A percentile compares a stretch with the other conserved stretches of the same genome.
Evolutionary conservation across 2,888 invertebrate species (phyloP).

Genomic region (Trichacis sp.): DNA sequence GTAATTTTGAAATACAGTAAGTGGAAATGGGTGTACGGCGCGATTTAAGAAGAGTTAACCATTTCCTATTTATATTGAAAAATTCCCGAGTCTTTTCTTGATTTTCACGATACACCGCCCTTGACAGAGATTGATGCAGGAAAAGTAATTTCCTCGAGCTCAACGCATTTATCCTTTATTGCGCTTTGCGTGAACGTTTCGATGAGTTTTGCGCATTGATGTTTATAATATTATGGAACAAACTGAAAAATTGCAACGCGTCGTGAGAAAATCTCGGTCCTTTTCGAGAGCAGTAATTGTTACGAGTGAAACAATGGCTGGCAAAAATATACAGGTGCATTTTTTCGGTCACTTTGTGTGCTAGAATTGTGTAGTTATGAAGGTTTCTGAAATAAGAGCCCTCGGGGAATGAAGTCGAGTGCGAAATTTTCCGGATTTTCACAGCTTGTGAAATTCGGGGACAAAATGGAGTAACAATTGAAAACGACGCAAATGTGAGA

Average conservation of each 20-base stretch:
- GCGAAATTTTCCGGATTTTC: too few relatives aligned
- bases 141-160: slow-evolving; percentile 28
- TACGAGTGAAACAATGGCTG: too few relatives aligned
- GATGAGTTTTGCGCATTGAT: slow-evolving; percentile 12
- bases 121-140: slow-evolving; percentile 28
- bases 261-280: too few relatives aligned
- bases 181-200: slow-evolving; percentile 18
- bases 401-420: too few relatives aligned
- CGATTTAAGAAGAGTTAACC: slow-evolving; percentile 1
- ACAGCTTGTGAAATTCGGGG: too few relatives aligned
- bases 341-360: too few relatives aligned
- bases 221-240: slow-evolving; percentile 10
- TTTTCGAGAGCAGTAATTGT: too few relatives aligned
- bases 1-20: background rate
- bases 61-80: slow-evolving; percentile 21
- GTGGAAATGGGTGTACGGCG: background rate
- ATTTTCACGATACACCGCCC: slow-evolving; percentile 3
- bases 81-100: slow-evolving; percentile 12
- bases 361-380: too few relatives aligned
- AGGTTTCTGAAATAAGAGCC: too few relatives aligned
- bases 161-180: slow-evolving; percentile 23
- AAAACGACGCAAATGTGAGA: too few relatives aligned
- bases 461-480: too few relatives aligned
- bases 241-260: background rate
- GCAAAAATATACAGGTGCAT: too few relatives aligned